Conservation (phyloP, 37 sponge, comb jelly and placozoan genomes). For the Crambe crambe region DNA sequence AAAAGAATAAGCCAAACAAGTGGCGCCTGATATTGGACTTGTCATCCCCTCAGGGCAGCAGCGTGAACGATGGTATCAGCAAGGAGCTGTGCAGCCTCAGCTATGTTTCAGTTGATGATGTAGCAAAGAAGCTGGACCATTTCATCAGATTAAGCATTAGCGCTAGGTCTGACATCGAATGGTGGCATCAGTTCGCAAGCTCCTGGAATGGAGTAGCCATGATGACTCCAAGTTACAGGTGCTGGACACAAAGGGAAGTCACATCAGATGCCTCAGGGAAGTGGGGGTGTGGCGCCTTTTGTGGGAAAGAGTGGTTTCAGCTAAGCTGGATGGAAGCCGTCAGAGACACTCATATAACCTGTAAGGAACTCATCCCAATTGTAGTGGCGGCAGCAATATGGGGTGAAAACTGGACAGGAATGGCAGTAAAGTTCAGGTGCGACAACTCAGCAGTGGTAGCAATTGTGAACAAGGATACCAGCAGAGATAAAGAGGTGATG, state of each 20-base stretch:
- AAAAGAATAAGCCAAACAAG: slow-evolving; percentile 22
- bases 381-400: slow-evolving; percentile 26
- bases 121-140: background rate
- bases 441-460: slow-evolving; percentile 40
- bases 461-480: slow-evolving; percentile 9
- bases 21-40: slow-evolving; percentile 17
- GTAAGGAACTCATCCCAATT: slow-evolving; percentile 11
- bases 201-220: slow-evolving; percentile 1
- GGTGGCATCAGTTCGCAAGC: background rate
- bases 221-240: too few species aligned
- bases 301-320: slow-evolving; percentile 3
- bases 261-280: background rate
- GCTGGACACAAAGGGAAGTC: background rate
- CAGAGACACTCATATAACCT: background rate
- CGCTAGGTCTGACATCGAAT: background rate
- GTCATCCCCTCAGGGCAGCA: background rate
- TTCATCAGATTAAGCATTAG: background rate
- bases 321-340: background rate
- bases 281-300: background rate
- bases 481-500: slow-evolving; percentile 15
- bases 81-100: background rate
- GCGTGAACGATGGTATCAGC: slow-evolving; percentile 25
- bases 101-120: slow-evolving; percentile 11
- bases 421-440: background rate
- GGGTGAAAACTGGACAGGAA: slow-evolving; percentile 27